Conservation (phyloP, 2,113 vertebrate species). For the Cottus gobio region DNA sequence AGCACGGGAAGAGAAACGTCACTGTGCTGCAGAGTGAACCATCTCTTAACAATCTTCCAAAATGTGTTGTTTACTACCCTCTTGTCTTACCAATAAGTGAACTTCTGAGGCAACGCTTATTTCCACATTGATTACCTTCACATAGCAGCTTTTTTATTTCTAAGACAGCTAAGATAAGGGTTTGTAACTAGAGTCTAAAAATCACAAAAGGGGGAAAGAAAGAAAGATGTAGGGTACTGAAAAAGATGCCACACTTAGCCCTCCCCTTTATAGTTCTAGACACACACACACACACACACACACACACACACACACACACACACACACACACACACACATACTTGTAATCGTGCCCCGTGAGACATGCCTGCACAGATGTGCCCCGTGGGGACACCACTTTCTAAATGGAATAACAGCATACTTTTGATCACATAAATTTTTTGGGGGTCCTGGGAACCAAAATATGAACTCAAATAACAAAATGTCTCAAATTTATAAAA, state of each 20-base stretch:
- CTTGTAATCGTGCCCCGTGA: too few species aligned
- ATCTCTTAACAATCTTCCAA: conserved; percentile 11
- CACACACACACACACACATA: conserved; percentile 49
- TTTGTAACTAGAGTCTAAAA: neutral
- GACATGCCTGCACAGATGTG: too few species aligned
- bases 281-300: too few species aligned
- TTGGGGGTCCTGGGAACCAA: too few species aligned
- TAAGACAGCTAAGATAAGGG: neutral
- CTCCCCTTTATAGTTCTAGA: conserved; percentile 34
- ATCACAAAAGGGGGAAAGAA: neutral
- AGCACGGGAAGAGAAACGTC: conserved; percentile 27
- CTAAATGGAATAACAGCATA: too few species aligned
- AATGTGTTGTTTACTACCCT: neutral
- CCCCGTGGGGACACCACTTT: too few species aligned
- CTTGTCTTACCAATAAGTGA: neutral
- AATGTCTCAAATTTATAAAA: too few species aligned
- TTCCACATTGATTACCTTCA: neutral
- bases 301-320: conserved; percentile 42
- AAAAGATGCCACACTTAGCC: conserved; percentile 57
- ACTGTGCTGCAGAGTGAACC: conserved; percentile 3
- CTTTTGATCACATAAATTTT: too few species aligned
- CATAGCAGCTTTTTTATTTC: neutral
- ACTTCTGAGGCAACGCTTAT: neutral
- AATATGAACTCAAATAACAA: too few species aligned
- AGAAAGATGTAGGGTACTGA: conserved; percentile 15